Evolutionary conservation across 2,888 invertebrate species (phyloP).

Genomic region (Aphidius colemani): DNA sequence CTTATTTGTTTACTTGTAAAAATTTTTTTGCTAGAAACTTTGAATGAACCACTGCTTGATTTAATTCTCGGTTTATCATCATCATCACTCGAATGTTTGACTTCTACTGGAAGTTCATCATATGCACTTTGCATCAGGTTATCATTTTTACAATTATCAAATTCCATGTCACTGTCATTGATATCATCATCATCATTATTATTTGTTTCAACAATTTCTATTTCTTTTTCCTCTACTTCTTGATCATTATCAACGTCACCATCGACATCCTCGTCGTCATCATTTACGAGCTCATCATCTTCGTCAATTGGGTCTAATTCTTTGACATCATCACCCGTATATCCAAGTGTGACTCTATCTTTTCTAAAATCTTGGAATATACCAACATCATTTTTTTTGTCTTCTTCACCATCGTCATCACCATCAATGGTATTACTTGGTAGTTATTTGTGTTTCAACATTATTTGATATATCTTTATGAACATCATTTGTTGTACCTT

Average conservation of each 20-base stretch:
- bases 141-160: constrained; percentile 49
- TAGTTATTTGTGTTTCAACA: neutral
- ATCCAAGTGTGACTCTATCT: constrained; percentile 76
- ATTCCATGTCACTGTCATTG: constrained; percentile 35
- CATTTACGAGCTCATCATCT: constrained; percentile 46
- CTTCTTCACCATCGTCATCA: constrained; percentile 24
- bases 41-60: constrained; percentile 59
- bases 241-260: constrained; percentile 48
- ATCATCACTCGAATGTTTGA: constrained; percentile 61
- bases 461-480: too few species aligned
- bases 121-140: constrained; percentile 52
- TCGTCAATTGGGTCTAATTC: constrained; percentile 38
- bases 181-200: constrained; percentile 29
- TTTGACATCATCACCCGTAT: constrained; percentile 65
- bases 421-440: constrained; percentile 11
- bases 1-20: constrained; percentile 79
- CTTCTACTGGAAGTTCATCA: constrained; percentile 31
- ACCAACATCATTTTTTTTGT: constrained; percentile 60
- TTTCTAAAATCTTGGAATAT: constrained; percentile 75
- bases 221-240: constrained; percentile 52
- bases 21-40: constrained; percentile 60
- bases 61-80: constrained; percentile 56
- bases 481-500: constrained; percentile 39
- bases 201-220: constrained; percentile 58
- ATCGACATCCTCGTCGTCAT: constrained; percentile 14